Evolutionary conservation across 2,797 vertebrate genomes (phyloP).

Genomic region (Eospalax fontanierii): DNA sequence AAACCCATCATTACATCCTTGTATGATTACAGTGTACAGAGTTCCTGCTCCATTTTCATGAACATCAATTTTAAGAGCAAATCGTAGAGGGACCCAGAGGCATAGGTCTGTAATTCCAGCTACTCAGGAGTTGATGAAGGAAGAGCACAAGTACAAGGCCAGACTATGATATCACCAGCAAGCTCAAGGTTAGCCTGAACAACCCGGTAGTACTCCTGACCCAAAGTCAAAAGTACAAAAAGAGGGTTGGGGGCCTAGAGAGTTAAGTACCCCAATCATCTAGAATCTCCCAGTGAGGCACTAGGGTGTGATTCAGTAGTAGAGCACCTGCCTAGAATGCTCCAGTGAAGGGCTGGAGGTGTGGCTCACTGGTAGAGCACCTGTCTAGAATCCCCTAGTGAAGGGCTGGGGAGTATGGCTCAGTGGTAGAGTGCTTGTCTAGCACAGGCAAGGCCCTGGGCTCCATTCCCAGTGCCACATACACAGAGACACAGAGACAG

Average conservation of each 20-base stretch:
- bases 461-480: too few relatives aligned
- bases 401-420: too few relatives aligned
- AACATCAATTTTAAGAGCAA: neutral
- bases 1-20: neutral
- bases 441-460: neutral
- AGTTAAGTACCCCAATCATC: neutral
- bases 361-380: neutral
- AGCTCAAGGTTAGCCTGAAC: neutral
- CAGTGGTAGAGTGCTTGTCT: too few relatives aligned
- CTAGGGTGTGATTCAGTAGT: neutral
- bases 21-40: neutral
- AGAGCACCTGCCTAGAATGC: neutral
- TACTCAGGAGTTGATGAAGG: neutral
- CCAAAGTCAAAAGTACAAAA: neutral
- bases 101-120: neutral
- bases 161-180: neutral
- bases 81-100: neutral
- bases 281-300: neutral
- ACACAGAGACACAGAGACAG: too few relatives aligned
- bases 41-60: neutral
- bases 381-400: neutral
- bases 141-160: neutral
- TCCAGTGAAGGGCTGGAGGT: neutral
- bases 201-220: neutral
- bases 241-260: too few relatives aligned